Conservation (phyloP, 2,113 vertebrate genomes). For the Eclectus roratus region DNA sequence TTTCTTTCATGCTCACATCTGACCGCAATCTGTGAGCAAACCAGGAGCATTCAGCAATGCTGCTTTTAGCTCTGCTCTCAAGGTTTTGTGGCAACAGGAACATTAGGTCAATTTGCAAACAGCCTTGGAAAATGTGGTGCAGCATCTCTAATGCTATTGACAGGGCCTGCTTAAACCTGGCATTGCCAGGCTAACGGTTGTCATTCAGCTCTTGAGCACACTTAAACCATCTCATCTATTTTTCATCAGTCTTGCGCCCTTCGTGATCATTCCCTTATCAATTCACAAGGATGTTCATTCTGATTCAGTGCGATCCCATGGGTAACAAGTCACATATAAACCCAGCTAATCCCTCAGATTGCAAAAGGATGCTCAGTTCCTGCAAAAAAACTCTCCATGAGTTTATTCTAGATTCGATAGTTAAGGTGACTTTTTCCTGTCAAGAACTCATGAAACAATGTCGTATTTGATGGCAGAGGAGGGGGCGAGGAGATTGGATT, state of each 20-base stretch:
- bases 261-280: not conserved
- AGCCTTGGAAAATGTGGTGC: not conserved
- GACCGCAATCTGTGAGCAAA: not conserved
- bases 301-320: not conserved
- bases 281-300: not conserved
- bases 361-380: slow-evolving; percentile 10
- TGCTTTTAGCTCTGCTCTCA: not conserved
- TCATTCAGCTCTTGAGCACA: not conserved
- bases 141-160: not conserved
- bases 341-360: not conserved
- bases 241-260: slow-evolving; percentile 29
- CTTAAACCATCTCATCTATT: not conserved
- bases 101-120: not conserved
- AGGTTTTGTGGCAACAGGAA: not conserved
- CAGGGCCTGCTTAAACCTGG: not conserved
- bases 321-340: rapidly evolving
- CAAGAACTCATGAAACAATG: not conserved
- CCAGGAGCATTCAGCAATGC: not conserved
- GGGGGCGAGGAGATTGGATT: slow-evolving; percentile 9
- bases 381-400: not conserved
- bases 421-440: not conserved
- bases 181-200: not conserved
- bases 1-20: not conserved
- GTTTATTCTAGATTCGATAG: not conserved
- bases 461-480: not conserved